phyloP scores from a whole-genome alignment of 2,113 vertebrate genomes.

The Gobio gobio region DNA sequence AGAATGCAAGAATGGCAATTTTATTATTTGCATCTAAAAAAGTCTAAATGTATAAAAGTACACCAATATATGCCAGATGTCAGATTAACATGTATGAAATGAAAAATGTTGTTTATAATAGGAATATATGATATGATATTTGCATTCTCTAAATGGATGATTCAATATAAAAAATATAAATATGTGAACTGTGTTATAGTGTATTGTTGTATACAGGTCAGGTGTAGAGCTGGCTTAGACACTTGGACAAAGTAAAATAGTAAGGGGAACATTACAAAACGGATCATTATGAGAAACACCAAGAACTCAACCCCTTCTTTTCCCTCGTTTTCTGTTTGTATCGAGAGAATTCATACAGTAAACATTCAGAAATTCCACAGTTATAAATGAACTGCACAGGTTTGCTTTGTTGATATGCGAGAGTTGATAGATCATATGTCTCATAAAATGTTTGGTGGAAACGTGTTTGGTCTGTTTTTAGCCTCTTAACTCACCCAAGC shows the following conservation, averaged over 20 bases:
- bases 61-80: neutral
- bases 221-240: neutral
- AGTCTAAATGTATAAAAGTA: neutral
- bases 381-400: neutral
- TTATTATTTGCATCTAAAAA: neutral
- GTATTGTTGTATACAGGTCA: neutral
- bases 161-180: neutral
- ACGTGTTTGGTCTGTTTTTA: constrained; percentile 2
- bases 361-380: constrained; percentile 7
- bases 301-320: neutral
- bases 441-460: neutral
- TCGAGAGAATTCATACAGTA: neutral
- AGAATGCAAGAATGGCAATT: no score
- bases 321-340: neutral
- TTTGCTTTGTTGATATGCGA: neutral
- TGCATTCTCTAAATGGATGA: neutral
- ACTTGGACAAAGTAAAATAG: neutral
- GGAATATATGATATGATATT: neutral
- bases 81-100: neutral
- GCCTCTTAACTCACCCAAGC: constrained; percentile 3
- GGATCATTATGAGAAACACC: neutral
- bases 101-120: neutral
- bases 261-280: neutral
- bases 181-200: neutral
- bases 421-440: constrained; percentile 15